Conservation (phyloP, 1,140 invertebrate species). For the Oncopodura yosiiana region DNA sequence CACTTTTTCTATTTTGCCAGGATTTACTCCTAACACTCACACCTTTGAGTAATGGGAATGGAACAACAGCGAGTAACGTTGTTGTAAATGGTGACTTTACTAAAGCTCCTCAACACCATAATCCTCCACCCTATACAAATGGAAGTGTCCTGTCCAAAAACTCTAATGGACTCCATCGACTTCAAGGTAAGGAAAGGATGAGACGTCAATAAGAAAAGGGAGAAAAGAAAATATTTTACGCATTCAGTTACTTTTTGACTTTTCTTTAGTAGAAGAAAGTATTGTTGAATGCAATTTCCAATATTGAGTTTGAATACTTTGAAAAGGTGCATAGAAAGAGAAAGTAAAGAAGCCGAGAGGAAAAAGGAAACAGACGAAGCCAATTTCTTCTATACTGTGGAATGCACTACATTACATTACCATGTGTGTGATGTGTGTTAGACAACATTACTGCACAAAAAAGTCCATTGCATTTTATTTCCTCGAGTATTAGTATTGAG, state of each 20-base stretch:
- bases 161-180: constrained; percentile 28
- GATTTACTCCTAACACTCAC: constrained; percentile 30
- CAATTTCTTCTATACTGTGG: too few relatives aligned
- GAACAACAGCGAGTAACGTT: constrained; percentile 3
- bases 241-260: neutral
- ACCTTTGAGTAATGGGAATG: constrained; percentile 24
- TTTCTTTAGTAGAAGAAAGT: neutral
- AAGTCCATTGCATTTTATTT: too few relatives aligned
- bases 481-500: too few relatives aligned
- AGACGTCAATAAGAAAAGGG: too few relatives aligned
- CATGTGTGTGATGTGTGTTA: too few relatives aligned
- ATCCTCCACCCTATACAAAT: constrained; percentile 24
- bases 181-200: constrained; percentile 30
- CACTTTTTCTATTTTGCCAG: constrained; percentile 5
- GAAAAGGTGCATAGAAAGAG: neutral
- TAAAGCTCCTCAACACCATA: constrained; percentile 28
- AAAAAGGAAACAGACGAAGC: too few relatives aligned
- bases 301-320: neutral
- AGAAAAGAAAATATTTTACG: too few relatives aligned
- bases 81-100: constrained; percentile 29
- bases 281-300: neutral
- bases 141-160: constrained; percentile 20
- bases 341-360: neutral
- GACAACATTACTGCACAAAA: too few relatives aligned
- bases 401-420: too few relatives aligned